A percentile compares a stretch with the other conserved stretches of the same genome.
Evolutionary conservation across 2,113 vertebrate genomes (phyloP).

Genomic region (Phainopepla nitens): DNA sequence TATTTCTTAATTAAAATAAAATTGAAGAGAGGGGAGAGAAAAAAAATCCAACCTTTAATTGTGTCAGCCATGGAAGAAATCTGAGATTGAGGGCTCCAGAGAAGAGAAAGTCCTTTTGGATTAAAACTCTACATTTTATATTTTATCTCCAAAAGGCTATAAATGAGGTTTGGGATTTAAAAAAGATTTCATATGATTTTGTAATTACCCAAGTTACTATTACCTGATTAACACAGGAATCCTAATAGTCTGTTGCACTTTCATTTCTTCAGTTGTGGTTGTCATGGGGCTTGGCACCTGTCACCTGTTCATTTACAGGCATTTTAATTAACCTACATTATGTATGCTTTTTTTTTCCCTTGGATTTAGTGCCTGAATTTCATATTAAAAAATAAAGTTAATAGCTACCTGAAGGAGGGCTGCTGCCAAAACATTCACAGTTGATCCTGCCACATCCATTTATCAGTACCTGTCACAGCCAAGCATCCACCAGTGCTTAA

Average conservation of each 20-base stretch:
- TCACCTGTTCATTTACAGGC: constrained; percentile 78
- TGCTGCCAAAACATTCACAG: constrained; percentile 64
- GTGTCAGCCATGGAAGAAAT: constrained; percentile 62
- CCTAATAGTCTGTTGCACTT: constrained; percentile 70
- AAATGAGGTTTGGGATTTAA: constrained; percentile 78
- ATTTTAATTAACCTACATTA: constrained; percentile 82
- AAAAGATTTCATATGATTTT: constrained; percentile 78
- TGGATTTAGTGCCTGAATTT: constrained; percentile 71
- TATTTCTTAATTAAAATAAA: constrained; percentile 75
- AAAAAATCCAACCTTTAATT: constrained; percentile 21
- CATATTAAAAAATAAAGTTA: constrained; percentile 74
- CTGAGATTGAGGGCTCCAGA: constrained; percentile 48
- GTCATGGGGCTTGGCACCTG: constrained; percentile 77
- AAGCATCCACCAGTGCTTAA: not conserved
- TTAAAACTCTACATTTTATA: constrained; percentile 64
- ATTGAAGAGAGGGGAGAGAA: constrained; percentile 50
- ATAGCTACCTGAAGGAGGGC: constrained; percentile 69
- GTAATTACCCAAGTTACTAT: constrained; percentile 80
- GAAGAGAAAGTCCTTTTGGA: constrained; percentile 71
- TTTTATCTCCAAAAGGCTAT: constrained; percentile 74
- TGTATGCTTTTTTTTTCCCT: constrained; percentile 66
- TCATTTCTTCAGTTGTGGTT: constrained; percentile 69
- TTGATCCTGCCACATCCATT: constrained; percentile 39
- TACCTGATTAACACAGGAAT: constrained; percentile 78
- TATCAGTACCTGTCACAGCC: not conserved